Evolutionary conservation across 1,140 invertebrate species (phyloP).

Genomic region (Notospermus geniculatus): DNA sequence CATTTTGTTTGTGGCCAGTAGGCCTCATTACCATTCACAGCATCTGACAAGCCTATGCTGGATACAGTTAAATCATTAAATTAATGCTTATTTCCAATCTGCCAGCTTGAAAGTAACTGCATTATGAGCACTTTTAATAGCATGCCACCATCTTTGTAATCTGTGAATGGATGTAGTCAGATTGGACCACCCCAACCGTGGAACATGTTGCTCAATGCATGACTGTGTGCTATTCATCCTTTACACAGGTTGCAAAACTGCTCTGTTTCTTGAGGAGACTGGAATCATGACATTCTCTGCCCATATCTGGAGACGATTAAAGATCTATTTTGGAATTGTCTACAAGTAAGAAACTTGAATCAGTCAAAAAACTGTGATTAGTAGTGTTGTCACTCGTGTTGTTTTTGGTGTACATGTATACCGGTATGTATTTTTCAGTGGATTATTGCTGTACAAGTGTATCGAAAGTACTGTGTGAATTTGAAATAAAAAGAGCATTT

Average conservation of each 20-base stretch:
- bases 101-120: constrained; percentile 1
- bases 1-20: no score
- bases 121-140: not conserved
- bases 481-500: no score
- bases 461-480: no score
- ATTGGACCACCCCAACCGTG: not conserved
- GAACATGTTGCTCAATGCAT: not conserved
- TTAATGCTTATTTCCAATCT: no score
- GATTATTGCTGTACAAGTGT: no score
- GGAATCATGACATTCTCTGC: constrained; percentile 32
- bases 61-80: no score
- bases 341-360: constrained; percentile 21
- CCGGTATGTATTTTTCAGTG: no score
- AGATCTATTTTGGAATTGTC: constrained; percentile 21
- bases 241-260: constrained; percentile 29
- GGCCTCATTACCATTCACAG: no score
- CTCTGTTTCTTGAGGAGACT: constrained; percentile 36
- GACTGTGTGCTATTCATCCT: constrained; percentile 1
- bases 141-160: not conserved
- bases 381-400: no score
- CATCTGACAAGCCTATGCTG: no score
- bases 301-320: constrained; percentile 30
- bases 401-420: no score
- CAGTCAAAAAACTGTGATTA: no score
- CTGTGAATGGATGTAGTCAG: not conserved